Base-by-base conservation (phyloP, 2,888 invertebrate species). In the Serrognathus titanus region DNA sequence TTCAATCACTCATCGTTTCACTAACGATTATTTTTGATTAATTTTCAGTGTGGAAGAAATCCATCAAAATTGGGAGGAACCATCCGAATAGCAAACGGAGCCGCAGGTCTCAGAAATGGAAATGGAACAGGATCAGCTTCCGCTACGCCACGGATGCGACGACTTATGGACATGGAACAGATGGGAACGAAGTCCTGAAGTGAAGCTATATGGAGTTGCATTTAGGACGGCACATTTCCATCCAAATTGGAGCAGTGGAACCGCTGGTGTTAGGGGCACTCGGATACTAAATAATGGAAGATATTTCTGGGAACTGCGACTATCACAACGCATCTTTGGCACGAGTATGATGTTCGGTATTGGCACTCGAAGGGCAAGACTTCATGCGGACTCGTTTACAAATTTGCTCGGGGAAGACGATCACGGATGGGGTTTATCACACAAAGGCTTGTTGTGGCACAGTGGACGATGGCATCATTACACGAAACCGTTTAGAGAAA, bases 291-390 rank as follows among this genome's bases (percentile, higher is more conserved):
- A 87, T 71, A 82, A 84, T 66, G 84, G 82, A 1, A 65, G 75
- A 49, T 82, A 83, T 72, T 88, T 85, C 71, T 88, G 87, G 87
- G 87, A 88, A 71, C 74, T 89, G 54, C 79, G 79, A 61, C 76
- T 82, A 0, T 83, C 85, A 0, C 83, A 84, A 66, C 75, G 88
- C 45, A 81, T 89, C 41, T 88, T 88, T 69, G 88, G 89, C 16
- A 89, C 89, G 1, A 83, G 87, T 67, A 87, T 89, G 79, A 89
- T 89, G 89, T 87, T 89, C 66, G 89, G 89, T 11, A 79, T 88
- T 47, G 86, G 85, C 40, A 69, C 69, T 16, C 61, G 59, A 38
- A 62, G 62, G 10, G 64, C 66, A 2, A 75, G 85, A 4, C 76
- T 89, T 1, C 87, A 88, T 70, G 85, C 83, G 1, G 84, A 86